A percentile compares a stretch with the other conserved stretches of the same genome.
These are phyloP conservation scores for Dipodomys spectabilis DNA, from an alignment of 2,113 vertebrate genomes.

Conservation along the genomic window DNA sequence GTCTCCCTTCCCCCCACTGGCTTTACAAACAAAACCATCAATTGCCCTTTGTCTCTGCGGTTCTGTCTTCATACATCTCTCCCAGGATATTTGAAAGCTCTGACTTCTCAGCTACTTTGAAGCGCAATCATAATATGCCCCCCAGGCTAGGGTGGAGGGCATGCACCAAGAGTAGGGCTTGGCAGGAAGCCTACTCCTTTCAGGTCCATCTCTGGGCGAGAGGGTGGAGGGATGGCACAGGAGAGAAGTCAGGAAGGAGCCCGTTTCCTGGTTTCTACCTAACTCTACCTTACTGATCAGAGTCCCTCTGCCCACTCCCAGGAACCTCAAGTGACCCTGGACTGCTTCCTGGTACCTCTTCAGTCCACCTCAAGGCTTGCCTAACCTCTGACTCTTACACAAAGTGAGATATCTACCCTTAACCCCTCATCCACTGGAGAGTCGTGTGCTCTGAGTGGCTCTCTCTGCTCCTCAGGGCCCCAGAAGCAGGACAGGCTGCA, in stretches of 20 bases:
- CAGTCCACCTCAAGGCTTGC: neutral
- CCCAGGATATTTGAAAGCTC: conserved; percentile 43
- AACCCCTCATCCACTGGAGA: neutral
- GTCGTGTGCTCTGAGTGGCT: too few relatives aligned
- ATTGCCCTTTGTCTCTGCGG: conserved; percentile 21
- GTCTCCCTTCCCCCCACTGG: neutral
- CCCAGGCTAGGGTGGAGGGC: conserved; percentile 48
- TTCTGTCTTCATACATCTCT: conserved; percentile 43
- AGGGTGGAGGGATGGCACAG: neutral
- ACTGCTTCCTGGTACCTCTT: neutral
- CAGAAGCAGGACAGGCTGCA: neutral
- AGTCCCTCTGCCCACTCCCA: neutral
- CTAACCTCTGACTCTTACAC: neutral
- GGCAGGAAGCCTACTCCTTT: neutral
- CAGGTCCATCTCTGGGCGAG: neutral
- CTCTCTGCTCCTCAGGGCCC: neutral
- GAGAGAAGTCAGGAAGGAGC: neutral
- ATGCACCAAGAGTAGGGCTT: conserved; percentile 37
- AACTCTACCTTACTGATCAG: neutral
- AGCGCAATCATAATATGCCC: conserved; percentile 28
- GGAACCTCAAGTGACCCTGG: neutral
- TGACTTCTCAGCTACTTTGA: conserved; percentile 64
- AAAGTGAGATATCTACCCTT: neutral
- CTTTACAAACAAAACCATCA: conserved; percentile 28
- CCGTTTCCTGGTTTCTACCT: rapidly evolving